Base-by-base conservation (phyloP, 30 jellyfish, hydroid and myxozoan species). In the Turritopsis rubra region DNA sequence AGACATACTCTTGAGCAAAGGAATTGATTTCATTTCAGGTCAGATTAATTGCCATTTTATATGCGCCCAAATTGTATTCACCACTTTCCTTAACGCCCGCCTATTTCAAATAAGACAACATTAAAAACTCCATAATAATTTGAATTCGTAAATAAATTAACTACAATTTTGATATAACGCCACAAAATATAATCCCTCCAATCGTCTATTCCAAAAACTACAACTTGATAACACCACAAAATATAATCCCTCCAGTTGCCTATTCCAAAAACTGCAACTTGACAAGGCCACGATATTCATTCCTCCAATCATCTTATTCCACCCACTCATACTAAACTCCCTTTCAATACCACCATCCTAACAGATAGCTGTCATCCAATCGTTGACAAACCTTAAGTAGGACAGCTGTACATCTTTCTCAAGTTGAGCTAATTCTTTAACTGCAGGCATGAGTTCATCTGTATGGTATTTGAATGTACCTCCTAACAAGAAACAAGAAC, bases 361-460 rank as follows among this genome's bases (percentile, higher is more conserved):
- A 16, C 75, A 16, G 22, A 31, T 54, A 25, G 96, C 85, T 70
- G 41, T 79, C 28, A 80, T 75, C 98, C 97, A 93, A 81, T 88
- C 87, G 54, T 28, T 54, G 22, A 79, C 72, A 83, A 86, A 85
- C 28, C 66, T 83, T 21, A 94, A 85, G 79, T 79, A 94, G 1
- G 96, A 86, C 22, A 73, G 54, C 72, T 94, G 99, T 26, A 96
- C 96, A 80, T 89, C 93, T 86, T 94, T 94, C 52, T 94, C 99
- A 1, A 94, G 84, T 28, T 83, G 83, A 1, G 97, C 96, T 28
- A 94, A 80, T 41, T 94, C 99, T 76, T 85, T 83, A 1, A 94
- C 96, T 0, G 96, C 91, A 21, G 97, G 95, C 54, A 95, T 93
- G 26, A 94, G 86, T 52, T 94, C 97, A 21, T 82, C 96, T 9